These are phyloP conservation scores for Forbesichthys papilliferus DNA, from an alignment of 2,113 vertebrate genomes.

Conservation along the genomic window DNA sequence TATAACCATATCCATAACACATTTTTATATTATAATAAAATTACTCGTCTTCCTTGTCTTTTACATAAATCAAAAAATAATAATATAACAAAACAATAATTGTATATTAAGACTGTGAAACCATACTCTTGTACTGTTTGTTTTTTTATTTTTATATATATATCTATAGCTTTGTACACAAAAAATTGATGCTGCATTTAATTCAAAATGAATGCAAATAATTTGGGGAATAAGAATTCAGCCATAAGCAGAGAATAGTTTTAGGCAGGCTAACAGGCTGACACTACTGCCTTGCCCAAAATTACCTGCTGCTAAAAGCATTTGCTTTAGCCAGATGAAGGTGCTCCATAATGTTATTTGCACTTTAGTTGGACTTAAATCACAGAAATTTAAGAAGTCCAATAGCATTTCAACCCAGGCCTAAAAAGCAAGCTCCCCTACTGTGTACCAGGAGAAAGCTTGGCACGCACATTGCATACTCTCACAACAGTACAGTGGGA, in stretches of 20 bases:
- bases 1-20: conserved; percentile 76
- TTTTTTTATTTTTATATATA: too few relatives aligned
- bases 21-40: conserved; percentile 78
- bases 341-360: conserved; percentile 9
- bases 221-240: conserved; percentile 52
- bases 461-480: conserved; percentile 19
- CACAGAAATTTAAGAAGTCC: conserved; percentile 16
- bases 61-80: conserved; percentile 68
- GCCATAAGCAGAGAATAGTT: conserved; percentile 69
- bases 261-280: conserved; percentile 59
- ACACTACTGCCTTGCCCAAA: conserved; percentile 58
- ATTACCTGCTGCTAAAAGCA: conserved; percentile 37
- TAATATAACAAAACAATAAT: not conserved
- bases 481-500: conserved; percentile 50
- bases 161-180: conserved; percentile 74
- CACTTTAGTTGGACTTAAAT: conserved; percentile 21
- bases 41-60: conserved; percentile 71
- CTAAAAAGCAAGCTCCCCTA: conserved; percentile 23
- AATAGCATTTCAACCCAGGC: conserved; percentile 39
- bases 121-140: conserved; percentile 74
- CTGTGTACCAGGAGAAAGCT: conserved; percentile 44
- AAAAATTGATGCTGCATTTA: conserved; percentile 61
- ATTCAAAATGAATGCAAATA: conserved; percentile 56
- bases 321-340: conserved; percentile 14
- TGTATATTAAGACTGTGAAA: conserved; percentile 80